Evolutionary conservation across 2,888 invertebrate species (phyloP), one percentile per base, ranked within the genome.

Genomic region (Diarsia brunnea): DNA sequence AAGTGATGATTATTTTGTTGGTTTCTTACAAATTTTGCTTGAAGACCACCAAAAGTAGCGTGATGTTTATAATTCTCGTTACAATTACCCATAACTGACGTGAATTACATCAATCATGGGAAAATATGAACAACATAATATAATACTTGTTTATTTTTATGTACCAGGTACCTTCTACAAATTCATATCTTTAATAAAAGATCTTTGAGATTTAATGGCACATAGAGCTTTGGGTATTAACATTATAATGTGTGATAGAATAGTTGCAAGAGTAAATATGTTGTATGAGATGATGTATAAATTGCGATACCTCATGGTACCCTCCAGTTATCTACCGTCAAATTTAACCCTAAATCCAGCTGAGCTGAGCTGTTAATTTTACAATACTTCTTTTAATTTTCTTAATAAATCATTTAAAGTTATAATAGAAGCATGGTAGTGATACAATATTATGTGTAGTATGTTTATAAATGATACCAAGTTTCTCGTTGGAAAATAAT

Each of bases 401-500:
- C 27, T 73, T 12, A 24, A 16, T 19, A 31, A 58, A 27, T 45
- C 1, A 49, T 24, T 19, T 19, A 12, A 38, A 27, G 0, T 8
- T 73, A 27, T 53, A 55, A 31, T 7, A 55, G 2, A 43, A 19
- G n/a, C 24, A 27, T n/a, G 16, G 14, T 43, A n/a, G 11, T n/a
- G 38, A 10, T 43, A 43, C 51, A 27, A 1, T 21, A 31, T 49
- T 19, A 67, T 21, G 5, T 64, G 43, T 27, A 47, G 38, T 60
- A 73, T 2, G 11, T 43, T 21, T 45, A 38, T 43, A n/a, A 60
- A 78, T 69, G 11, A 47, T 38, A 27, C 38, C 24, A 55, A 49
- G 43, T 31, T 55, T 53, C 21, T 55, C n/a, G 49, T 68, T 27
- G 61, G 51, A 66, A 51, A n/a, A 68, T 43, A 31, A 55, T 69